Conservation (phyloP, 2,888 invertebrate genomes). For the Notodonta ziczac region DNA sequence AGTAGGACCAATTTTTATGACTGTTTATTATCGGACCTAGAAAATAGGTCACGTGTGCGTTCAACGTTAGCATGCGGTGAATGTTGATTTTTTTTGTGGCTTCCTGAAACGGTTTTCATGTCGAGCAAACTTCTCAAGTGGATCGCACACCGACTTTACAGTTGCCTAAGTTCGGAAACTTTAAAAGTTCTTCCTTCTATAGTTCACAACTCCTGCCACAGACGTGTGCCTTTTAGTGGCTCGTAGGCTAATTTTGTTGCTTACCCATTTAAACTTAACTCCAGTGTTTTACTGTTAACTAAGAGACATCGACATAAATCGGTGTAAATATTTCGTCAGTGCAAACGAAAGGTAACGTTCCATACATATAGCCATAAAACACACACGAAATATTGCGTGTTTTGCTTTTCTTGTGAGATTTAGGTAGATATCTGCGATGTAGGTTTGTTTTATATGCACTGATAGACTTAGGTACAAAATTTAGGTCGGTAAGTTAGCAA, state of each 20-base stretch:
- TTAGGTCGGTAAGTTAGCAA: too few species aligned
- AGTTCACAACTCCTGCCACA: constrained; percentile 20
- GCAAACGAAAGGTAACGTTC: too few species aligned
- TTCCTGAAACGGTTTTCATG: constrained; percentile 58
- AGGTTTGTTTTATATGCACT: too few species aligned
- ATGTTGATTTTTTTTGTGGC: not conserved
- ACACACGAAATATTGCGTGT: too few species aligned
- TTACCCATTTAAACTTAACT: not conserved
- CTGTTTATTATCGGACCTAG: not conserved
- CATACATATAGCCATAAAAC: too few species aligned
- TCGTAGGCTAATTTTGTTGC: constrained; percentile 3
- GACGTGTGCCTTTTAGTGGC: constrained; percentile 8
- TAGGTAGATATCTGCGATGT: too few species aligned
- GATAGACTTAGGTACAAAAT: too few species aligned
- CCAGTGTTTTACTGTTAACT: too few species aligned
- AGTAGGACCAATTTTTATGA: too few species aligned
- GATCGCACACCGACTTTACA: constrained; percentile 37
- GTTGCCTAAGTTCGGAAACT: constrained; percentile 32
- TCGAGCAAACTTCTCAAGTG: constrained; percentile 48
- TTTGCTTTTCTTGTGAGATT: too few species aligned
- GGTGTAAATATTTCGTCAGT: too few species aligned
- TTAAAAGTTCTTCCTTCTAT: constrained; percentile 24
- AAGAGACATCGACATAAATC: too few species aligned
- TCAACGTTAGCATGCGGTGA: not conserved
- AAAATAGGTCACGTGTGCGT: not conserved